Base-by-base conservation (phyloP, 2,888 invertebrate species). In the Hofmannophila pseudospretella region DNA sequence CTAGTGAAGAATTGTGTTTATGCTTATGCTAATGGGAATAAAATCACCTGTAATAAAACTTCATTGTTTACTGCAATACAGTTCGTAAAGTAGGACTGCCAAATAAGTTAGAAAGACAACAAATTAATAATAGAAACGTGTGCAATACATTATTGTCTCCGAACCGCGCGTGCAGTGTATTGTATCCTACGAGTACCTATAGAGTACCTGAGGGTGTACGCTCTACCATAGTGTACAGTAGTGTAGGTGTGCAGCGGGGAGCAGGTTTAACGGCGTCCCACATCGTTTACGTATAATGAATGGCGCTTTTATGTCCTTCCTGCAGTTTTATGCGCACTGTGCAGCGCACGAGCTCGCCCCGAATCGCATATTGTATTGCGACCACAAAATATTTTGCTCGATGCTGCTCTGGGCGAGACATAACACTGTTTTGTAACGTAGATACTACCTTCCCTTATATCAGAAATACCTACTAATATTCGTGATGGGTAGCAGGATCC, bases 251-350 rank as follows among this genome's bases (percentile, higher is more conserved):
- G 31, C 4, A 7, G 29, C 11, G 13, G 19, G 41, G 34, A 23
- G 31, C 39, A 32, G 41, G 38, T 41, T 46, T 47, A 49, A 48
- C 42, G 44, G 40, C 41, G 42, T 41, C 47, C 36, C 38, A 39
- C 39, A 45, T 50, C 55, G 60, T 52, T 54, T 50, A 49, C 51
- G 44, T 48, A 44, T 54, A 58, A 58, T 51, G 58, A 54, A 64
- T 52, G 58, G 51, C 47, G 40, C 44, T 48, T 59, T 62, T 62
- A 62, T 54, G 60, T 57, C 50, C 45, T 43, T 38, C 52, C 55
- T 57, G 54, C 57, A 55, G 54, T 51, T 62, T 60, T 54, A 63
- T 59, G 62, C 48, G 56, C 54, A 48, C 35, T 42, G 49, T 47
- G 47, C 22, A 8, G 7, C 22, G 5, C 22, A 8, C 22, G 7